phyloP scores from a whole-genome alignment of 2,797 vertebrate genomes.

The Rhodeus uyekii region DNA sequence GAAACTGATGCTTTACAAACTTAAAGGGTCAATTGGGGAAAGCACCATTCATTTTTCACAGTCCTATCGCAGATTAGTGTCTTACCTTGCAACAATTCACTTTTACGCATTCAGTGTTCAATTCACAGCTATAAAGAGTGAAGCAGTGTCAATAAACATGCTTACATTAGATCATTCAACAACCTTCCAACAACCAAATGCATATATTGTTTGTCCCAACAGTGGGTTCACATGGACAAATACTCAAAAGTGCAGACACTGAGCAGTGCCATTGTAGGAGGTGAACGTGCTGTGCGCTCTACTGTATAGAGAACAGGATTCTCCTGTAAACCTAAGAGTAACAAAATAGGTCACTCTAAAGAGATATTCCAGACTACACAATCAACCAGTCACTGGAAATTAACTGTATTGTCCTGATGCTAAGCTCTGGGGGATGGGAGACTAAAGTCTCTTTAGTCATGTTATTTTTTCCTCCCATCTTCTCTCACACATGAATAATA shows the following conservation, averaged over 20 bases:
- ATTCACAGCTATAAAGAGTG: conserved; percentile 31
- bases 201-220: conserved; percentile 18
- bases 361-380: conserved; percentile 51
- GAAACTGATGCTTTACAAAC: conserved; percentile 10
- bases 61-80: conserved; percentile 34
- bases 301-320: conserved; percentile 20
- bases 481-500: neutral
- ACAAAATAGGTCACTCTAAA: conserved; percentile 71
- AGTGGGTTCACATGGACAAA: conserved; percentile 27
- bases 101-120: conserved; percentile 38
- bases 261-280: neutral
- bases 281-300: neutral
- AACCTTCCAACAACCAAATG: conserved; percentile 17
- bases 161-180: conserved; percentile 18
- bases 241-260: conserved; percentile 11
- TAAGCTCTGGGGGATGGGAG: neutral
- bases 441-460: neutral
- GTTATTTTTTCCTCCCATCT: neutral
- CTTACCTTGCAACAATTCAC: conserved; percentile 20
- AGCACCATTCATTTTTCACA: conserved; percentile 38
- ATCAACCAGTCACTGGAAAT: conserved; percentile 7
- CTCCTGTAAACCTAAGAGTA: neutral
- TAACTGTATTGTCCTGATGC: neutral
- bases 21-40: conserved; percentile 17
- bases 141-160: conserved; percentile 46